A percentile compares a stretch with the other conserved stretches of the same genome.
These are phyloP conservation scores for Drosophila neocordata DNA, from an alignment of 1,140 invertebrate species.

Conservation along the genomic window DNA sequence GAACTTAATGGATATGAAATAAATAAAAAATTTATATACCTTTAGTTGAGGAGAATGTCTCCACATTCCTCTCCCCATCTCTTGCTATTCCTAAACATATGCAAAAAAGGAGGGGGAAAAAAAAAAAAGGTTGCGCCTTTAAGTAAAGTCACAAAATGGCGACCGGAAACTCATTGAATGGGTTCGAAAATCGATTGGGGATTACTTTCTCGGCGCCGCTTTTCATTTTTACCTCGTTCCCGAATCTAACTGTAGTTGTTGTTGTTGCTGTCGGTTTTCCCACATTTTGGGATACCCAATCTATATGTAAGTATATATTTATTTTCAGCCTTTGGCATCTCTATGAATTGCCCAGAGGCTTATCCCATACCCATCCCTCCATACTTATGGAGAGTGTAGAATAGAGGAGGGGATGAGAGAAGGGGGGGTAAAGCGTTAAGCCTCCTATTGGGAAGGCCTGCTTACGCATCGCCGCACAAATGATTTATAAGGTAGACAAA, in stretches of 20 bases:
- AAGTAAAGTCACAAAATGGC: conserved; percentile 71
- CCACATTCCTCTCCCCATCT: neutral
- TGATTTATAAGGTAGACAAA: conserved; percentile 78
- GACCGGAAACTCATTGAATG: conserved; percentile 68
- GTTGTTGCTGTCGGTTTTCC: neutral
- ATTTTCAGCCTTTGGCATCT: conserved; percentile 54
- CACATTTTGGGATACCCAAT: conserved; percentile 4
- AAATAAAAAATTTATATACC: conserved; percentile 75
- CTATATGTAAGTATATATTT: conserved; percentile 48
- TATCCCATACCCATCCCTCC: conserved; percentile 23
- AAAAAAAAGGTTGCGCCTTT: conserved; percentile 42
- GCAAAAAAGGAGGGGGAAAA: conserved; percentile 28
- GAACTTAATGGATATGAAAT: conserved; percentile 80
- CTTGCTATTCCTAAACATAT: conserved; percentile 39
- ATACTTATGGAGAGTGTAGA: no score
- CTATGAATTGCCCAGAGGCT: conserved; percentile 38
- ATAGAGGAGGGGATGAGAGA: neutral
- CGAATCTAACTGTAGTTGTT: neutral
- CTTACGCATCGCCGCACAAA: conserved; percentile 74
- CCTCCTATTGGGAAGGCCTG: conserved; percentile 46
- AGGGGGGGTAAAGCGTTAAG: conserved; percentile 20
- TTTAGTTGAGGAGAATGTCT: conserved; percentile 36
- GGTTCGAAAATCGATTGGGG: conserved; percentile 74
- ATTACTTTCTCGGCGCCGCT: conserved; percentile 69
- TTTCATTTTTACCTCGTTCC: conserved; percentile 77